These are phyloP conservation scores for Nasonia vitripennis DNA, from an alignment of 1,140 invertebrate species.

Conservation along the genomic window DNA sequence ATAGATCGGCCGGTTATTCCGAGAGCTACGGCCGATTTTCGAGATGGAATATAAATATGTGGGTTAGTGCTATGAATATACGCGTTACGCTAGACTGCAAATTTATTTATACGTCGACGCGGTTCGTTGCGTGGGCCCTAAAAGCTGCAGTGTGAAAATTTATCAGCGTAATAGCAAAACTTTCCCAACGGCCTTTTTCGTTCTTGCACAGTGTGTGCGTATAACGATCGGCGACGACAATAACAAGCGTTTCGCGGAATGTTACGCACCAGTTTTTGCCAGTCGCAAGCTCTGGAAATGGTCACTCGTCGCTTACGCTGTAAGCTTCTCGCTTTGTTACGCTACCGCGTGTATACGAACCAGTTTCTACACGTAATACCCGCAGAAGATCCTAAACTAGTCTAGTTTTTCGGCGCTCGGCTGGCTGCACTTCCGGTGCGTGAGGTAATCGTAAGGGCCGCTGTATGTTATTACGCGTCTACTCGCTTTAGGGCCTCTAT, in stretches of 20 bases:
- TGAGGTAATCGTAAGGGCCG: background rate
- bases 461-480: background rate
- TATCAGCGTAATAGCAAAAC: too few relatives aligned
- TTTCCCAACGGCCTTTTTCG: too few relatives aligned
- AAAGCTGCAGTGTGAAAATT: too few relatives aligned
- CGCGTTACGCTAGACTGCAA: background rate
- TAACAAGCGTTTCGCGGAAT: too few relatives aligned
- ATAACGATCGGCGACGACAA: too few relatives aligned
- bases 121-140: too few relatives aligned
- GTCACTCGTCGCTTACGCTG: background rate
- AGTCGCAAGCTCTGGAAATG: background rate
- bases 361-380: too few relatives aligned
- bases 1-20: too few relatives aligned
- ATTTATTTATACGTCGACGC: too few relatives aligned
- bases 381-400: background rate
- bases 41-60: background rate
- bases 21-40: background rate
- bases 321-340: background rate
- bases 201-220: too few relatives aligned
- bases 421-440: background rate
- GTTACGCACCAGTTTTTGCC: background rate
- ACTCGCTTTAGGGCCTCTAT: background rate
- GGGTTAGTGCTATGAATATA: background rate
- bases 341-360: background rate
- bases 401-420: background rate